A percentile compares a stretch with the other conserved stretches of the same genome.
These are phyloP conservation scores for Drosophila subsilvestris DNA, from an alignment of 2,888 invertebrate genomes.

Conservation along the genomic window DNA sequence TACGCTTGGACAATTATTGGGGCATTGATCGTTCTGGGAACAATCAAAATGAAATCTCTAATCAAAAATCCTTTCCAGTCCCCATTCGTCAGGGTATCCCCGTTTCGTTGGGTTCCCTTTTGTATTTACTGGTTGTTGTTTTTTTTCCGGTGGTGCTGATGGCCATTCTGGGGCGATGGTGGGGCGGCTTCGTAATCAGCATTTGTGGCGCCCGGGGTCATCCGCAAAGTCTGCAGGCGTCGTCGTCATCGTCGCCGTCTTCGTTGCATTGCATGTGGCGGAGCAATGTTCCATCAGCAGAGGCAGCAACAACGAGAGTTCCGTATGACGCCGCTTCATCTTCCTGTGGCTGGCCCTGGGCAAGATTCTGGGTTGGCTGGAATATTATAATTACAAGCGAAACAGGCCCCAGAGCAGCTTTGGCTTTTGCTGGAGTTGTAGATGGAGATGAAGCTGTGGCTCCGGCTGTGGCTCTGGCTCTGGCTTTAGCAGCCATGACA, in stretches of 20 bases:
- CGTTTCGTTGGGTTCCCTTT: constrained; percentile 1
- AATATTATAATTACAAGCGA: constrained; percentile 80
- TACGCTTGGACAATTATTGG: too few relatives aligned
- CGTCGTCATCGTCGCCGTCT: constrained; percentile 16
- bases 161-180: constrained; percentile 55
- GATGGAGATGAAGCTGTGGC: constrained; percentile 15
- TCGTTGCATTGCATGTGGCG: constrained; percentile 72
- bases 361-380: constrained; percentile 77
- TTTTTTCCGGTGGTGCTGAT: constrained; percentile 37
- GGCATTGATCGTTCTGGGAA: background rate
- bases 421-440: background rate
- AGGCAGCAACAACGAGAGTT: constrained; percentile 53
- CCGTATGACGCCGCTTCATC: constrained; percentile 70
- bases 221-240: constrained; percentile 72
- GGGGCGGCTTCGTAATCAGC: constrained; percentile 76
- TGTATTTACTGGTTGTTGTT: background rate
- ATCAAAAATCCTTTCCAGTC: background rate
- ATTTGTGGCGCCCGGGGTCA: constrained; percentile 80
- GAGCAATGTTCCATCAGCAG: constrained; percentile 55
- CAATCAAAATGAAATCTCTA: too few relatives aligned
- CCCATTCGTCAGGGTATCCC: constrained; percentile 16
- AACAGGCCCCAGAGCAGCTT: constrained; percentile 71
- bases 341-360: constrained; percentile 60
- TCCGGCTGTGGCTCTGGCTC: constrained; percentile 50
- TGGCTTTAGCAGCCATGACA: constrained; percentile 46